phyloP scores from a whole-genome alignment of 2,888 invertebrate species.

The Synergus itoensis region DNA sequence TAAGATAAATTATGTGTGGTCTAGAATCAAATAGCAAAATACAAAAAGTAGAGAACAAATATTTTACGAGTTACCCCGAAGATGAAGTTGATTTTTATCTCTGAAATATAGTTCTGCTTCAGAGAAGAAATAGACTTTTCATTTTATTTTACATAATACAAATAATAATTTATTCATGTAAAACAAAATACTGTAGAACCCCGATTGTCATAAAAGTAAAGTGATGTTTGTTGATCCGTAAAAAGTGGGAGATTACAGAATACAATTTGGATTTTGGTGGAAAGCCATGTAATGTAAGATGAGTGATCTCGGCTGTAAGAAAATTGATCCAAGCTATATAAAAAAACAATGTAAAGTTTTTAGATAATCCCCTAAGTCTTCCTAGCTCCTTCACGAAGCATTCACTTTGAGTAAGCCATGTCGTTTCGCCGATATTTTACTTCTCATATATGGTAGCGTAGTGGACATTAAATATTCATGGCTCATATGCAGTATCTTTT shows the following conservation, averaged over 20 bases:
- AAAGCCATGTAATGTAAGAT: background rate
- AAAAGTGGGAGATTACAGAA: background rate
- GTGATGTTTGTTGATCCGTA: background rate
- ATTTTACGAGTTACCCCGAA: background rate
- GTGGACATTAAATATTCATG: slow-evolving; percentile 68
- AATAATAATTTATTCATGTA: background rate
- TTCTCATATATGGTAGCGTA: slow-evolving; percentile 44
- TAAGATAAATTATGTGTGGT: slow-evolving; percentile 24
- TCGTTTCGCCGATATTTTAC: slow-evolving; percentile 56
- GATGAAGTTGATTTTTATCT: background rate
- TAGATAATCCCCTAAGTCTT: slow-evolving; percentile 24
- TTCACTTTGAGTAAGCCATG: slow-evolving; percentile 49
- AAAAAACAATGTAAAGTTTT: slow-evolving; percentile 33
- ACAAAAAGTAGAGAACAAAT: background rate
- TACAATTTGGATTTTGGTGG: background rate
- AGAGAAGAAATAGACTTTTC: background rate
- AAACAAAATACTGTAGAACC: too few species aligned
- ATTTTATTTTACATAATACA: background rate
- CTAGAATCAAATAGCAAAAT: slow-evolving; percentile 20
- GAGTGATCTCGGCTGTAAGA: background rate
- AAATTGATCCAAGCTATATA: slow-evolving; percentile 13
- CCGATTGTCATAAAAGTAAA: background rate
- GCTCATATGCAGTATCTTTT: slow-evolving; percentile 70
- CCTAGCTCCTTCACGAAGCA: slow-evolving; percentile 48
- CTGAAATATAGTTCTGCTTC: background rate